A percentile compares a stretch with the other conserved stretches of the same genome.
phyloP scores from a whole-genome alignment of 2,888 invertebrate genomes.

The Imbricaverruca yamaguchii region DNA sequence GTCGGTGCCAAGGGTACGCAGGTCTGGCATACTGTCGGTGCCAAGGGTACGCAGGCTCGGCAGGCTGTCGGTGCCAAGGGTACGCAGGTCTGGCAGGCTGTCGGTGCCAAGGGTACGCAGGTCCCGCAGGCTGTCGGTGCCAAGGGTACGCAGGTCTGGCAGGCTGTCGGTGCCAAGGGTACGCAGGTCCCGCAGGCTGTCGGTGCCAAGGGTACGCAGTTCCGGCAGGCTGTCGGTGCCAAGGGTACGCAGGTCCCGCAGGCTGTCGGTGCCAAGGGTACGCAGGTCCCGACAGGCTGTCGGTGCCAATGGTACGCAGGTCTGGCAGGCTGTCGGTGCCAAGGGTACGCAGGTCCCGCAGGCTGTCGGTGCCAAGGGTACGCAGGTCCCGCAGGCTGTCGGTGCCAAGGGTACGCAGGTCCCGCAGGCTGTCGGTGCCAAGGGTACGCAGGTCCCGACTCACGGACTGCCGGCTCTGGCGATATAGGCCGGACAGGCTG shows the following conservation, averaged over 20 bases:
- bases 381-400: neutral
- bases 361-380: neutral
- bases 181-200: neutral
- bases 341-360: neutral
- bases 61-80: neutral
- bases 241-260: neutral
- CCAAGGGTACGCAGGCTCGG: no score
- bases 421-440: neutral
- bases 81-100: neutral
- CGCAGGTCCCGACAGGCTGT: neutral
- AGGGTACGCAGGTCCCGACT: no score
- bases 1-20: no score
- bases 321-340: neutral
- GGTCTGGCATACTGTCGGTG: neutral
- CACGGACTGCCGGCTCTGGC: no score
- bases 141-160: neutral
- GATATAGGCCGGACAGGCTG: no score
- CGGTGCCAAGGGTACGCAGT: neutral
- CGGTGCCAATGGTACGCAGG: neutral
- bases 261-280: neutral
- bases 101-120: neutral
- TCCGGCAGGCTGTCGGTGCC: neutral
- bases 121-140: neutral
- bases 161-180: neutral
- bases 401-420: neutral